These are phyloP conservation scores for Zaprionus davidi DNA, from an alignment of 1,140 invertebrate species.

Conservation along the genomic window DNA sequence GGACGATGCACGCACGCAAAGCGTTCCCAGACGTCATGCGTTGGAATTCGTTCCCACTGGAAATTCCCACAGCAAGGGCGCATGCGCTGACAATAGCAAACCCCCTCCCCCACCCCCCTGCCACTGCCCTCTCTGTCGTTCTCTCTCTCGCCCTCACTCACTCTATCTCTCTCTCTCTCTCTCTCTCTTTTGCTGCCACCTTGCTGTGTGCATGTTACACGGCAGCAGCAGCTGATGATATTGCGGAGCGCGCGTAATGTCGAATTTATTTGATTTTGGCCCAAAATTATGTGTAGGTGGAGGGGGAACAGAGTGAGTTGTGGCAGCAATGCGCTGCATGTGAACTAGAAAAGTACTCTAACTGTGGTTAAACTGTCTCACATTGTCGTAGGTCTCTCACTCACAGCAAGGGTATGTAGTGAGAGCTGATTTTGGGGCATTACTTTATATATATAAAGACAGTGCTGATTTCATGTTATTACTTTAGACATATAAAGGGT, in stretches of 20 bases:
- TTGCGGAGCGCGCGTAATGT: conserved; percentile 63
- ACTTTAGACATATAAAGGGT: too few relatives aligned
- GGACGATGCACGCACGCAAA: conserved; percentile 1
- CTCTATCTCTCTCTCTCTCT: not conserved
- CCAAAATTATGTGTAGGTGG: conserved; percentile 9
- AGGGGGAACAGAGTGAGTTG: not conserved
- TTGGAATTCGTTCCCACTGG: conserved; percentile 64
- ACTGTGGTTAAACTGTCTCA: not conserved
- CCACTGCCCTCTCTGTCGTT: not conserved
- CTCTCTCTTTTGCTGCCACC: not conserved
- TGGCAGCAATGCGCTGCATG: too few relatives aligned
- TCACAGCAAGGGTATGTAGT: rapidly evolving
- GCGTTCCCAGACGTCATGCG: conserved; percentile 60
- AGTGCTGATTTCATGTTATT: too few relatives aligned
- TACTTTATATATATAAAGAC: not conserved
- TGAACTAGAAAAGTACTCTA: not conserved
- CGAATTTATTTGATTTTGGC: conserved; percentile 45
- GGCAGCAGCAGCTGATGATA: conserved; percentile 59
- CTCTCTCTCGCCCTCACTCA: not conserved
- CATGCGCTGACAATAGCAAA: conserved; percentile 47
- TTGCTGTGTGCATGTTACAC: conserved; percentile 29
- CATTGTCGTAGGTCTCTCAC: not conserved
- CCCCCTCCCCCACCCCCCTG: not conserved
- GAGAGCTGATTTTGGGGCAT: not conserved
- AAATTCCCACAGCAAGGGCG: conserved; percentile 61